A percentile compares a stretch with the other conserved stretches of the same genome.
These are phyloP conservation scores for Philopedon plagiatum DNA, from an alignment of 2,888 invertebrate genomes.

Conservation along the genomic window DNA sequence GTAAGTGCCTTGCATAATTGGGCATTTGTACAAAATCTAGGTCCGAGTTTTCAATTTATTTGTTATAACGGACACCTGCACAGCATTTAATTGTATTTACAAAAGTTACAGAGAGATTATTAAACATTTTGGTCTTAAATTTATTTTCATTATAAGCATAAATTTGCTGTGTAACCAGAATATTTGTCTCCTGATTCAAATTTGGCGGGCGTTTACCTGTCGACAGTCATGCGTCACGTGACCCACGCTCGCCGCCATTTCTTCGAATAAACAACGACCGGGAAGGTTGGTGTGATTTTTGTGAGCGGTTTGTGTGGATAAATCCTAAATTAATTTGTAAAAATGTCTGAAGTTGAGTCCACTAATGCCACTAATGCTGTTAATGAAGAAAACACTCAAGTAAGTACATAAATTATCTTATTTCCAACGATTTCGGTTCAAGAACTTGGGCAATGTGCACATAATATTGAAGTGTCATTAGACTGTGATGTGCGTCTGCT, in stretches of 20 bases:
- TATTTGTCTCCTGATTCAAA: conserved; percentile 48
- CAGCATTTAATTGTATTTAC: too few species aligned
- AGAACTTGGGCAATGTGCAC: conserved; percentile 66
- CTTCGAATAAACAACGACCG: conserved; percentile 75
- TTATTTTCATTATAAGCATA: too few species aligned
- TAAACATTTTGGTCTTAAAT: too few species aligned
- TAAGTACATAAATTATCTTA: conserved; percentile 57
- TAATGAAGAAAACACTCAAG: conserved; percentile 67
- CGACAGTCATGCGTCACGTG: conserved; percentile 69
- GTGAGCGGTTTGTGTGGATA: conserved; percentile 55
- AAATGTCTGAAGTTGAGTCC: conserved; percentile 69
- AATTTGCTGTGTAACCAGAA: too few species aligned
- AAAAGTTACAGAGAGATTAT: too few species aligned
- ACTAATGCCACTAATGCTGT: conserved; percentile 66
- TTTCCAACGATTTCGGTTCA: conserved; percentile 50
- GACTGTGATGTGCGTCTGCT: conserved; percentile 61
- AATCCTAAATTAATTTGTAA: conserved; percentile 59
- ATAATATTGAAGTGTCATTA: conserved; percentile 64
- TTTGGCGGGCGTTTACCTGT: conserved; percentile 63
- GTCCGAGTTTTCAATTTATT: too few species aligned
- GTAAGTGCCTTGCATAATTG: too few species aligned
- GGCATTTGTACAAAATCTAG: too few species aligned
- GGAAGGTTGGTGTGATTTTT: conserved; percentile 63
- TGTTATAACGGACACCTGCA: too few species aligned
- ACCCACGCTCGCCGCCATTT: conserved; percentile 77